Conservation (phyloP, 2,113 vertebrate genomes). For the Bubo blakistoni region DNA sequence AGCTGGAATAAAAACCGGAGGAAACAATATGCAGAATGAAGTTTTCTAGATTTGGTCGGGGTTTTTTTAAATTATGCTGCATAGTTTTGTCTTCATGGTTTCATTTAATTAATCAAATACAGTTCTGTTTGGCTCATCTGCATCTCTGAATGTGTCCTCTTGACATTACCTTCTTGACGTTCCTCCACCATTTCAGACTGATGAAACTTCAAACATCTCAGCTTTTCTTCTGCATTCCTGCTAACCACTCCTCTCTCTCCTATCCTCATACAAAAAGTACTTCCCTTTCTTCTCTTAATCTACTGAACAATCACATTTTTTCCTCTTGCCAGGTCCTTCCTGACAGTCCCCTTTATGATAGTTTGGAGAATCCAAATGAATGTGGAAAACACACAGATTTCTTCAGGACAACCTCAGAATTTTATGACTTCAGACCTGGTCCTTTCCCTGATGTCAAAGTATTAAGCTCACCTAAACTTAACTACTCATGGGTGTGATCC, state of each 20-base stretch:
- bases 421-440: neutral
- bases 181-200: neutral
- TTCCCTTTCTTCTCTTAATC: neutral
- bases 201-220: neutral
- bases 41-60: neutral
- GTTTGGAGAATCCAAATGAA: neutral
- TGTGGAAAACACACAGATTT: neutral
- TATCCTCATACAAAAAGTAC: neutral
- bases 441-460: neutral
- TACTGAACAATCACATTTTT: neutral
- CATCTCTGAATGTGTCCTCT: neutral
- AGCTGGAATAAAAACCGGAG: neutral
- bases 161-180: neutral
- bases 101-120: neutral
- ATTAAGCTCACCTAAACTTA: neutral
- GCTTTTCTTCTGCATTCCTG: neutral
- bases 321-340: neutral
- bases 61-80: neutral
- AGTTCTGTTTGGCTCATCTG: neutral
- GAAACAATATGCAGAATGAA: neutral
- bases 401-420: neutral
- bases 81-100: neutral
- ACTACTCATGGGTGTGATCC: neutral
- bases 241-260: neutral
- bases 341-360: neutral